A percentile compares a stretch with the other conserved stretches of the same genome.
Conservation (phyloP, 2,797 vertebrate species). For the Ctenochaetus hawaiiensis region DNA sequence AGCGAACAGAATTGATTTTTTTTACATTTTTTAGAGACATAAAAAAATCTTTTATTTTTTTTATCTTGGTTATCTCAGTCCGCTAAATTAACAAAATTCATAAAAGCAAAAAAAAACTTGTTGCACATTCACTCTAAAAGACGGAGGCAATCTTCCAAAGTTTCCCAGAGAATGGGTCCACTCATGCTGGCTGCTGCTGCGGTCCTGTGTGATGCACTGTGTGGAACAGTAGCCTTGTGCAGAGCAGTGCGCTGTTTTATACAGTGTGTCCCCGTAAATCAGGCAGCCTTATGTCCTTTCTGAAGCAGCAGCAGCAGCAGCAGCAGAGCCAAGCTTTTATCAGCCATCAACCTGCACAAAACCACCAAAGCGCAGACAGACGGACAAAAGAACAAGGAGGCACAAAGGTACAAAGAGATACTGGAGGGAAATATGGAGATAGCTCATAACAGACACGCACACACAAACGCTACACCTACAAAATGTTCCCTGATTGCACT, state of each 20-base stretch:
- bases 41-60: not conserved
- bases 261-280: slow-evolving; percentile 63
- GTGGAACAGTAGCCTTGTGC: slow-evolving; percentile 58
- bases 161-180: slow-evolving; percentile 5
- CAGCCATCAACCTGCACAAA: slow-evolving; percentile 51
- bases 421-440: slow-evolving; percentile 41
- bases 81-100: slow-evolving; percentile 1
- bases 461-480: slow-evolving; percentile 41
- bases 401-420: slow-evolving; percentile 40
- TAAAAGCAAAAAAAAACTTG: not conserved
- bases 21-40: not conserved
- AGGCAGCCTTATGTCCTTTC: slow-evolving; percentile 55
- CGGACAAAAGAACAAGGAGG: slow-evolving; percentile 35
- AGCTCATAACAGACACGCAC: slow-evolving; percentile 20
- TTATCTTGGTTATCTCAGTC: not conserved
- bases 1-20: not conserved
- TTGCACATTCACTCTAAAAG: not conserved
- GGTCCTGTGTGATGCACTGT: slow-evolving; percentile 41
- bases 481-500: slow-evolving; percentile 57
- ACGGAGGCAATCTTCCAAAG: not conserved
- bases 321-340: slow-evolving; percentile 60
- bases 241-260: slow-evolving; percentile 47
- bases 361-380: slow-evolving; percentile 42
- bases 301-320: slow-evolving; percentile 32
- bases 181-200: not conserved